A percentile compares a stretch with the other conserved stretches of the same genome.
Evolutionary conservation across 2,888 invertebrate genomes (phyloP).

Genomic region (Melanostoma mellinum): DNA sequence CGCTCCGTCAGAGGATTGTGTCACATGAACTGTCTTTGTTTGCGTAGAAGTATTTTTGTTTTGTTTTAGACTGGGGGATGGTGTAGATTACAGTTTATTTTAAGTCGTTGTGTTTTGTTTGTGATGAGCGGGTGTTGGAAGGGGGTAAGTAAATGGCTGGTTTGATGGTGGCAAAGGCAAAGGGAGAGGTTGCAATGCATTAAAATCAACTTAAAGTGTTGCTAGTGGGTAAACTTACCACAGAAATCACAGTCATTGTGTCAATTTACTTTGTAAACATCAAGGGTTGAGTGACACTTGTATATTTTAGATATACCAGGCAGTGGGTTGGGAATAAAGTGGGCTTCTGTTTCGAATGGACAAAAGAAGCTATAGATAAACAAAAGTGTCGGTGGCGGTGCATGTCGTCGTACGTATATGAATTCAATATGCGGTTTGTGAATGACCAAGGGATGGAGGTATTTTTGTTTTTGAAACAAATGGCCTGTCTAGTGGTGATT

Average conservation of each 20-base stretch:
- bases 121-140: conserved; percentile 2
- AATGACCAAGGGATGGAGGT: too few species aligned
- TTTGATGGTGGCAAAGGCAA: background rate
- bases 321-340: background rate
- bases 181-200: conserved; percentile 52
- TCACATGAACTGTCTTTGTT: conserved; percentile 58
- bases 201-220: conserved; percentile 62
- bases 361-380: conserved; percentile 7
- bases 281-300: conserved; percentile 63
- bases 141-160: background rate
- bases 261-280: conserved; percentile 63
- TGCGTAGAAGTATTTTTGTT: conserved; percentile 24
- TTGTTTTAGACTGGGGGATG: conserved; percentile 3
- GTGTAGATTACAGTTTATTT: conserved; percentile 67
- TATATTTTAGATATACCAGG: conserved; percentile 1
- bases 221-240: conserved; percentile 55
- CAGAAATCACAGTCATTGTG: conserved; percentile 69
- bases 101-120: conserved; percentile 46
- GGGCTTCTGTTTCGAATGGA: conserved; percentile 3
- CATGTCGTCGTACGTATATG: too few species aligned
- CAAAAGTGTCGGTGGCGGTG: background rate
- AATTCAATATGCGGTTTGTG: too few species aligned
- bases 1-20: conserved; percentile 42
- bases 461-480: too few species aligned
- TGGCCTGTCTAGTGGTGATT: too few species aligned